phyloP scores from a whole-genome alignment of 2,113 vertebrate genomes.

The Pelecanoides urinatrix region DNA sequence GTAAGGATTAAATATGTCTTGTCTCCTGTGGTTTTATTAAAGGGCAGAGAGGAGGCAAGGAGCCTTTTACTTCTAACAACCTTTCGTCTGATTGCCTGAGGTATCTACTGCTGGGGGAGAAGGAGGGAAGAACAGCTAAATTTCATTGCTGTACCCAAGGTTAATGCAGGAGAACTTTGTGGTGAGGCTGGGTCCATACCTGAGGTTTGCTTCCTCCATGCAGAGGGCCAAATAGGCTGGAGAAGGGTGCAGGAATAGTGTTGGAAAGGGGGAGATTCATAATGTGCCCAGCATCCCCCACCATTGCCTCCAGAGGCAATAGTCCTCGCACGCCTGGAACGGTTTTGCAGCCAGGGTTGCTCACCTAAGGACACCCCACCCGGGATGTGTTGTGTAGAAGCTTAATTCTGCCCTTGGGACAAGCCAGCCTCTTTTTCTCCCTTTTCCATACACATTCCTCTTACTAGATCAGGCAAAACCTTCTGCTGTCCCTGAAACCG shows the following conservation, averaged over 20 bases:
- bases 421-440: background rate
- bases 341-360: background rate
- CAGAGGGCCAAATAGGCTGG: background rate
- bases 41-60: slow-evolving; percentile 5
- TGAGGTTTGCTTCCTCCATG: background rate
- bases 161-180: background rate
- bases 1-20: slow-evolving; percentile 4
- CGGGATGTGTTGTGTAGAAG: background rate
- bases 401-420: background rate
- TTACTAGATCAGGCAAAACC: background rate
- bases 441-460: background rate
- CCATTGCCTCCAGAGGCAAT: background rate
- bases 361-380: background rate
- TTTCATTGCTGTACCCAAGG: background rate
- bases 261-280: background rate
- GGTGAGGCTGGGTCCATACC: background rate
- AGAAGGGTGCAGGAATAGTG: background rate
- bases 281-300: background rate
- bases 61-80: background rate
- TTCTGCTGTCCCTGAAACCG: background rate
- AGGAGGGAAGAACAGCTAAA: background rate
- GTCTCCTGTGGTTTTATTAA: slow-evolving; percentile 4
- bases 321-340: background rate
- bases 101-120: background rate
- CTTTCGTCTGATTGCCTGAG: background rate